A percentile compares a stretch with the other conserved stretches of the same genome.
Conservation (phyloP, 2,888 invertebrate genomes). For the Antheraea yamamai region DNA sequence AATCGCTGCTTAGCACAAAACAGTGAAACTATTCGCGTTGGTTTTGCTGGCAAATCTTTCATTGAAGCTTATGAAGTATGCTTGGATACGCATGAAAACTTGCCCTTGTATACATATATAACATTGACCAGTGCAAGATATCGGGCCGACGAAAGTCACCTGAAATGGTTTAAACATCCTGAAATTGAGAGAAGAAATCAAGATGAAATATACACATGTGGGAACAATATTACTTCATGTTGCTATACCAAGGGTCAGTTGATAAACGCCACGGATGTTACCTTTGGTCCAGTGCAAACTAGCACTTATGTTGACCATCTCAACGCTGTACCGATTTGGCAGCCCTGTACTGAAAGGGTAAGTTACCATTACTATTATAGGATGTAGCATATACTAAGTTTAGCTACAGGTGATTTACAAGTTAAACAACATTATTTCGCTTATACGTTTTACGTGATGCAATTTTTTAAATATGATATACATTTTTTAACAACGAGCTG, state of each 20-base stretch:
- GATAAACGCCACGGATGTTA: slow-evolving; percentile 19
- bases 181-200: neutral
- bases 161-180: slow-evolving; percentile 10
- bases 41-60: slow-evolving; percentile 21
- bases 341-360: slow-evolving; percentile 11
- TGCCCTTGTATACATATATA: slow-evolving; percentile 19
- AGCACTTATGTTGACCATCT: slow-evolving; percentile 23
- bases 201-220: slow-evolving; percentile 1
- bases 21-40: slow-evolving; percentile 24
- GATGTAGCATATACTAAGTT: neutral
- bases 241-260: slow-evolving; percentile 21
- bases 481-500: neutral
- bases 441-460: neutral
- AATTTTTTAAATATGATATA: neutral
- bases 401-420: neutral
- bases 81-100: slow-evolving; percentile 18
- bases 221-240: neutral
- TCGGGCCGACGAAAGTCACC: neutral
- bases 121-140: slow-evolving; percentile 1
- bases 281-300: slow-evolving; percentile 21
- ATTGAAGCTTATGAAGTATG: slow-evolving; percentile 25
- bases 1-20: slow-evolving; percentile 22
- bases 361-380: neutral
- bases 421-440: neutral
- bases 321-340: slow-evolving; percentile 21